Base-by-base conservation (phyloP, 1,140 invertebrate genomes). In the Microplitis mediator region DNA sequence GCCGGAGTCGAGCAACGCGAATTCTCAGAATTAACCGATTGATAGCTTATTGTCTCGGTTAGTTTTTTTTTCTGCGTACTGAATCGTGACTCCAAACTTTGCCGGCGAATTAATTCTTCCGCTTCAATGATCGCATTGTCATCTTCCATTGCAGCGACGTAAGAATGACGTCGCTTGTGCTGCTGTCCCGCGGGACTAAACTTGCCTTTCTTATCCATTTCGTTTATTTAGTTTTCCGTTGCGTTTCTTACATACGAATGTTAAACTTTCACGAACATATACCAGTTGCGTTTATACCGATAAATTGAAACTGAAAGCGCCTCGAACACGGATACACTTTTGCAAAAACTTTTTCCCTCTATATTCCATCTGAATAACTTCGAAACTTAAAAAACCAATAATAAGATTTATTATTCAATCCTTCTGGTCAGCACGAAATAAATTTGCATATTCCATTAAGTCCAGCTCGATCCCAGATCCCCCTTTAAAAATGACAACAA, bases 111-210 rank as follows among this genome's bases (percentile, higher is more conserved):
- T 45, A 74, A 69, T 39, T 74, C 77, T 45, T 50, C 69, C 9
- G 34, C 56, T 61, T 78, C 79, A 16, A 71, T 58, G 23, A 76
- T 74, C 34, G 35, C 39, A 45, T 78, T 75, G 39, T 78, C 64
- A 6, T 81, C 78, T 36, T 70, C 69, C 61, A 83, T 75, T 54
- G 82, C 82, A 3, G 74, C 77, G 68, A 62, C 80, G 73, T 83
- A 83, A 13, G 82, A 83, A 60, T 78, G 69, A 51, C 82, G 79
- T 54, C 82, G 80, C 51, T 61, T 78, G 14, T 73, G 72, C 32
- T 39, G 13, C 23, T 16, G 13, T 65, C 62, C 73, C 34, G 51
- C 31, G 31, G 54, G 56, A 74, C 3, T 9, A 16, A 39, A 60
- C 34, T 61, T 66, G n/a, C 36, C 54, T 74, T 64, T 58, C 36